These are phyloP conservation scores for Drosophila setosimentum DNA, from an alignment of 2,888 invertebrate genomes.

Conservation along the genomic window DNA sequence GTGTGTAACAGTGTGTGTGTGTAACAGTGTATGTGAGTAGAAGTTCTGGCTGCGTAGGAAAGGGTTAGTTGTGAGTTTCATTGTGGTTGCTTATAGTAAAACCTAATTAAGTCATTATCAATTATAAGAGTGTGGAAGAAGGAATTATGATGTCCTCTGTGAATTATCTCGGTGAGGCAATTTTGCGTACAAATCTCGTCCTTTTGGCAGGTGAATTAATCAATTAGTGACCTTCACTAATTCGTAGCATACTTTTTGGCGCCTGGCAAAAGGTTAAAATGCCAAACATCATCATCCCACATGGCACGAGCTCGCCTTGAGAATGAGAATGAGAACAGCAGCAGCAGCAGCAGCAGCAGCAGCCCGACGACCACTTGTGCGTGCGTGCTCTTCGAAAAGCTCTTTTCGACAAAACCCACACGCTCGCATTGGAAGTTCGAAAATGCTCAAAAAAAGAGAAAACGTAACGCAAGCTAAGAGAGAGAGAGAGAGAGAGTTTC, in stretches of 20 bases:
- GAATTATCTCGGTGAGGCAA: neutral
- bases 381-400: conserved; percentile 32
- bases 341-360: conserved; percentile 14
- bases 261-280: conserved; percentile 73
- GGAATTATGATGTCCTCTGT: conserved; percentile 4
- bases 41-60: conserved; percentile 15
- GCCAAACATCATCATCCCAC: conserved; percentile 63
- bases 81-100: conserved; percentile 52
- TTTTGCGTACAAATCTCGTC: conserved; percentile 7
- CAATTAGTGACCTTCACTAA: conserved; percentile 77
- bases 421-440: conserved; percentile 54
- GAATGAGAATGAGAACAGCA: conserved; percentile 19
- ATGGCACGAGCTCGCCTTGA: conserved; percentile 34
- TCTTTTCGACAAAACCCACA: conserved; percentile 23
- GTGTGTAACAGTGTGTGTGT: conserved; percentile 7
- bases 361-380: conserved; percentile 16
- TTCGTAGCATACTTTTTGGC: conserved; percentile 56
- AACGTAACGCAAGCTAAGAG: conserved; percentile 38
- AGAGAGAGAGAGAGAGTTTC: conserved; percentile 59
- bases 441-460: conserved; percentile 29
- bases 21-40: conserved; percentile 7
- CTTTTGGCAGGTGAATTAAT: conserved; percentile 67
- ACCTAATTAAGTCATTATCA: conserved; percentile 77
- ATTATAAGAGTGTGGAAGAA: conserved; percentile 45
- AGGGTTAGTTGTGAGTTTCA: conserved; percentile 25